Percentiles rank a stretch among this genome's conserved stretches.
phyloP scores from a whole-genome alignment of 1,140 invertebrate genomes.

The Micrasema minimum region DNA sequence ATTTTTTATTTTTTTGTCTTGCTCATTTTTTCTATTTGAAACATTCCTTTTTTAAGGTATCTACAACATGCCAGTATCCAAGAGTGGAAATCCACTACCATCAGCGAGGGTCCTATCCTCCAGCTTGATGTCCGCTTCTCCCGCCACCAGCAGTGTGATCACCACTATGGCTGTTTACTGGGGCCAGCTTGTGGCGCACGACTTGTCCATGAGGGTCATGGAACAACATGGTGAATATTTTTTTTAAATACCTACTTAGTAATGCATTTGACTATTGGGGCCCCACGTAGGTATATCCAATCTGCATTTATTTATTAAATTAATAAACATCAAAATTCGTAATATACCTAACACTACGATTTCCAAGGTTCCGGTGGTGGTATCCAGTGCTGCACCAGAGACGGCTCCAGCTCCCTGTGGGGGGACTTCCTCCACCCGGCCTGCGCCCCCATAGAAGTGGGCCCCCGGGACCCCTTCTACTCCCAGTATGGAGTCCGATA shows the following conservation, averaged over 20 bases:
- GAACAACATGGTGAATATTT: constrained; percentile 61
- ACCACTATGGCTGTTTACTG: constrained; percentile 58
- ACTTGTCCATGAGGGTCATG: constrained; percentile 63
- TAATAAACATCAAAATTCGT: no score
- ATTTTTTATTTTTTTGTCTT: no score
- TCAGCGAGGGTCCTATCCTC: constrained; percentile 39
- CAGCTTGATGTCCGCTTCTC: constrained; percentile 10
- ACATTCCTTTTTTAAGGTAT: no score
- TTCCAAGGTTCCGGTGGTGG: constrained; percentile 64
- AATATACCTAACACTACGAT: no score
- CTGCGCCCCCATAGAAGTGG: constrained; percentile 76
- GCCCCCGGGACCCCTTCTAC: constrained; percentile 73
- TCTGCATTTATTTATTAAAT: no score
- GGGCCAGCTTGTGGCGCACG: constrained; percentile 72
- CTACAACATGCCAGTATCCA: constrained; percentile 44
- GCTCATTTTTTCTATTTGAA: no score
- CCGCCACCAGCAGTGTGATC: background rate
- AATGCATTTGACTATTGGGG: no score
- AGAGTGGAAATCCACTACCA: constrained; percentile 43
- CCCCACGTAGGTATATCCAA: no score
- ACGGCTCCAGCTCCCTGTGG: constrained; percentile 59
- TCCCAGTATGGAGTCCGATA: constrained; percentile 69
- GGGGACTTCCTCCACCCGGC: constrained; percentile 59
- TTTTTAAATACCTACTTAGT: no score
- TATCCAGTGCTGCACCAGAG: constrained; percentile 66